Evolutionary conservation across 2,888 invertebrate genomes (phyloP), one percentile per base, ranked within the genome.

Genomic region (Sinohyriopsis cumingii): DNA sequence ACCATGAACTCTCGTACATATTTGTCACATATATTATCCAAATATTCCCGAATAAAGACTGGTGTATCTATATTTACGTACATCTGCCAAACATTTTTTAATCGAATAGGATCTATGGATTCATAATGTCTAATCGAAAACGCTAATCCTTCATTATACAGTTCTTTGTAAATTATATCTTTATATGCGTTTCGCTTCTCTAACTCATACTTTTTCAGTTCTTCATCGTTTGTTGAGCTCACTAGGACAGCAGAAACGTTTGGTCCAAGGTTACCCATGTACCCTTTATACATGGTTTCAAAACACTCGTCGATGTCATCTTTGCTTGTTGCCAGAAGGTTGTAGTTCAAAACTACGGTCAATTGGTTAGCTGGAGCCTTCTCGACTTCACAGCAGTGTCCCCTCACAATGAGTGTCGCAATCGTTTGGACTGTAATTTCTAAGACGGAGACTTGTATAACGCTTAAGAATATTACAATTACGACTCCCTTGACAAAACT

Each of bases 281-380:
- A 87, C 5, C 85, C 85, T 65, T 82, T 75, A 68, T 80, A 86
- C 87, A 87, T 87, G 9, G 83, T 84, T 55, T 84, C 79, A 56
- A 84, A 72, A 68, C 85, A 84, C 68, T 86, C 84, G 57, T 86
- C 83, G 53, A 86, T 82, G 69, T 86, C 85, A 63, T 84, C 85
- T 68, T 77, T 78, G 59, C 82, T 78, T 5, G 81, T 72, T 12
- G 85, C 85, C 54, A 85, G 69, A 12, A 85, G 71, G 67, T 85
- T 85, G 70, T 85, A 85, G 67, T 85, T 85, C 18, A 85, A 69
- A 56, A 82, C 73, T 3, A 85, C 65, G 5, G 82, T 84, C 33
- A 84, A 68, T 24, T 82, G 73, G 22, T 82, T 82, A 57, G 75
- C 77, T n/a, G 75, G 70, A 5, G 78, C 80, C 12, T 68, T 71